Conservation (phyloP, 37 sponge, comb jelly and placozoan species). For the Oopsacas minuta region DNA sequence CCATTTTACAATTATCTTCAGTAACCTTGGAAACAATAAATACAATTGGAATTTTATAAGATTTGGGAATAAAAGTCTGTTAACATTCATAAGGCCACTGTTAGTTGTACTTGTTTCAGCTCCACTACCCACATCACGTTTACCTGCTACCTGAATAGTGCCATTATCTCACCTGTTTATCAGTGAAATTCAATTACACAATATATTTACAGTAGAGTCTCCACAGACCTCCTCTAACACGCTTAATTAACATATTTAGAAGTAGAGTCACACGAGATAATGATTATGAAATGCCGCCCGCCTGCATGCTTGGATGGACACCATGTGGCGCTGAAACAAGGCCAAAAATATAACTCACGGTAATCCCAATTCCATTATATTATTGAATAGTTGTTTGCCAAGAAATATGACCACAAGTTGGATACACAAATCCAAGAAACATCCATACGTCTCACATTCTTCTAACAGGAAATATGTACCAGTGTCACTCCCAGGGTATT, state of each 20-base stretch:
- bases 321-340: neutral
- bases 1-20: neutral
- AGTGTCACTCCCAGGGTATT: neutral
- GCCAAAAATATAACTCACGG: slow-evolving; percentile 28
- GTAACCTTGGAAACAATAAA: neutral
- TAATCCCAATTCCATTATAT: slow-evolving; percentile 42
- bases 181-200: too few species aligned
- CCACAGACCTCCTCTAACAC: too few species aligned
- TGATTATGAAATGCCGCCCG: too few species aligned
- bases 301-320: too few species aligned
- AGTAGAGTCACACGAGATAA: too few species aligned
- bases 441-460: slow-evolving; percentile 59
- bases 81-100: too few species aligned
- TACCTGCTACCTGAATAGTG: too few species aligned
- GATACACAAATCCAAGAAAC: slow-evolving; percentile 53
- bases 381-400: slow-evolving; percentile 58
- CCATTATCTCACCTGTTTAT: too few species aligned
- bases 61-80: neutral
- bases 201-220: too few species aligned
- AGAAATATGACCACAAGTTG: slow-evolving; percentile 52
- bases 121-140: too few species aligned
- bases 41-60: neutral
- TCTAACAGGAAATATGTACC: neutral
- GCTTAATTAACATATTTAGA: too few species aligned
- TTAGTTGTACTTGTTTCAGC: too few species aligned